A percentile compares a stretch with the other conserved stretches of the same genome.
These are phyloP conservation scores for Trichogramma evanescens DNA, from an alignment of 2,888 invertebrate genomes.

Conservation along the genomic window DNA sequence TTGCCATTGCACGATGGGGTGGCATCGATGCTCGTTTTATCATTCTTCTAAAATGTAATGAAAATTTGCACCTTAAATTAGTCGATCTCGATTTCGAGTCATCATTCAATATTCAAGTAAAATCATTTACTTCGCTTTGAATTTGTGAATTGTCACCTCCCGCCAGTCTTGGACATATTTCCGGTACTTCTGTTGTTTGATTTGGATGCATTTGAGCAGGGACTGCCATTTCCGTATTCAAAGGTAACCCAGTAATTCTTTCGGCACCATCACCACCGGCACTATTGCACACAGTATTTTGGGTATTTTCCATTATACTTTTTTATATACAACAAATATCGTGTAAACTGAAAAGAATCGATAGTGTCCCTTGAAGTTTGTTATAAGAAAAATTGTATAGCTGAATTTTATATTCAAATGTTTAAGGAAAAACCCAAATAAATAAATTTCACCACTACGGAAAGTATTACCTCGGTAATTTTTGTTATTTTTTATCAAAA, in stretches of 20 bases:
- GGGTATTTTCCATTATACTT: not conserved
- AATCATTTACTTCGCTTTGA: slow-evolving; percentile 4
- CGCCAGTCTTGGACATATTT: not conserved
- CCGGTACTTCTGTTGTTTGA: not conserved
- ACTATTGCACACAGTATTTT: not conserved
- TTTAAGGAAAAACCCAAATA: not conserved
- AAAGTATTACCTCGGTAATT: not conserved
- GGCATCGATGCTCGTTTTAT: too few species aligned
- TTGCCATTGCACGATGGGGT: too few species aligned
- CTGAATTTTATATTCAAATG: not conserved
- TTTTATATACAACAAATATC: too few species aligned
- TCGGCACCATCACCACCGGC: slow-evolving; percentile 8
- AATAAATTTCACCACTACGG: not conserved
- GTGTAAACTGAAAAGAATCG: too few species aligned
- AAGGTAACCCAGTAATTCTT: not conserved
- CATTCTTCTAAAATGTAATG: too few species aligned
- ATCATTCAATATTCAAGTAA: not conserved
- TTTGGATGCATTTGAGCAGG: not conserved
- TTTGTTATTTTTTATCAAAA: too few species aligned
- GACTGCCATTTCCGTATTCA: too few species aligned
- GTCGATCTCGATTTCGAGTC: too few species aligned
- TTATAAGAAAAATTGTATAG: not conserved
- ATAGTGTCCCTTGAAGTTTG: too few species aligned
- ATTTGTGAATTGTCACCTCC: slow-evolving; percentile 1
- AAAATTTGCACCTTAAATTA: too few species aligned